A percentile compares a stretch with the other conserved stretches of the same genome.
phyloP scores from a whole-genome alignment of 2,888 invertebrate genomes.

The Therioaphis trifolii region DNA sequence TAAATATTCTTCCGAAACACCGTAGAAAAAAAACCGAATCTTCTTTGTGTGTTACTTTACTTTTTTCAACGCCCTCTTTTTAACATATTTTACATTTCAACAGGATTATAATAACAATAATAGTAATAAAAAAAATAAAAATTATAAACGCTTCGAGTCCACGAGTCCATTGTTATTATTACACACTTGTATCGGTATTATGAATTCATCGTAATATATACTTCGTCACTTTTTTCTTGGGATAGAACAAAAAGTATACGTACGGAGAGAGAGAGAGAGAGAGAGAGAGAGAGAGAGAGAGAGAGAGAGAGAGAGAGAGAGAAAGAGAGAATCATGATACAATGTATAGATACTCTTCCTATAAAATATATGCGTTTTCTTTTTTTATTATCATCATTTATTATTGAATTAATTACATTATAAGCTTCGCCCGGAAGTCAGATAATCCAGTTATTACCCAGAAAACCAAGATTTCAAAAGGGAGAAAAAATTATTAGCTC shows the following conservation, averaged over 20 bases:
- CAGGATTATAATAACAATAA: conserved; percentile 44
- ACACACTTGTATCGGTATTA: background rate
- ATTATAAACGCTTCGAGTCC: background rate
- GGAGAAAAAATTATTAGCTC: conserved; percentile 7
- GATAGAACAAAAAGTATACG: conserved; percentile 2
- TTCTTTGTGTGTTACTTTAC: background rate
- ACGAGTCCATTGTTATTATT: conserved; percentile 30
- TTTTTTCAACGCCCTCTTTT: conserved; percentile 47
- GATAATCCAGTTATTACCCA: conserved; percentile 32
- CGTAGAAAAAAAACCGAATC: conserved; percentile 6
- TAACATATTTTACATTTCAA: conserved; percentile 44
- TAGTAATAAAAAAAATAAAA: conserved; percentile 23
- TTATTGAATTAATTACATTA: conserved; percentile 46
- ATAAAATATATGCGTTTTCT: background rate
- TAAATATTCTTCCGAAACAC: conserved; percentile 16
- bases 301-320: no score
- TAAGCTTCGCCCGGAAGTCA: conserved; percentile 24
- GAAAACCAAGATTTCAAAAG: conserved; percentile 15
- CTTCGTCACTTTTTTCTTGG: background rate
- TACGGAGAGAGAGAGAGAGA: background rate
- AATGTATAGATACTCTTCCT: conserved; percentile 13
- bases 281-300: background rate
- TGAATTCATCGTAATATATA: conserved; percentile 1
- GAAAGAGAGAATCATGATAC: background rate
- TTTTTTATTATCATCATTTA: conserved; percentile 9